A percentile compares a stretch with the other conserved stretches of the same genome.
These are phyloP conservation scores for Acromyrmex echinatior DNA, from an alignment of 1,140 invertebrate genomes.

Conservation along the genomic window DNA sequence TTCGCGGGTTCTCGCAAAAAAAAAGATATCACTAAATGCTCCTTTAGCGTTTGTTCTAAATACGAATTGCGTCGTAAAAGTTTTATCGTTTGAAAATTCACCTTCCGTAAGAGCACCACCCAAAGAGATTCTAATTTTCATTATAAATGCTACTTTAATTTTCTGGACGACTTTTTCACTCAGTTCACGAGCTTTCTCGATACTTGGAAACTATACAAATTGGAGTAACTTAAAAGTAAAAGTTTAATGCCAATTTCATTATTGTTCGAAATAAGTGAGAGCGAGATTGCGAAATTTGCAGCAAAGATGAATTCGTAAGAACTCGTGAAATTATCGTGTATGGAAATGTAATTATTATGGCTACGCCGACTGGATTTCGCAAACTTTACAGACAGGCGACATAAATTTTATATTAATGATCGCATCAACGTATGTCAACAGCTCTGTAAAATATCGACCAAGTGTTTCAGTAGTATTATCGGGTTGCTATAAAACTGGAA, in stretches of 20 bases:
- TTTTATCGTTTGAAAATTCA: constrained; percentile 56
- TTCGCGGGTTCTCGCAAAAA: constrained; percentile 40
- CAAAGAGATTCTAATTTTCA: constrained; percentile 56
- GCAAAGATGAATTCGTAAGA: background rate
- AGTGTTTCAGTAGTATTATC: background rate
- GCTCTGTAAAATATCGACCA: too few species aligned
- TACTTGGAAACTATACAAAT: constrained; percentile 45
- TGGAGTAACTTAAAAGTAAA: constrained; percentile 37
- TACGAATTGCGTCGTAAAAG: constrained; percentile 61
- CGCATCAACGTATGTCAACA: too few species aligned
- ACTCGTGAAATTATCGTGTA: background rate
- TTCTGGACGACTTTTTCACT: constrained; percentile 35
- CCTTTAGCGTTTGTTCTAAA: constrained; percentile 53
- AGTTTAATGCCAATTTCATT: constrained; percentile 45
- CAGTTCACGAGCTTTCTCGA: constrained; percentile 20
- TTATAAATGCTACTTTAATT: constrained; percentile 63
- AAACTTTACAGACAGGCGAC: background rate
- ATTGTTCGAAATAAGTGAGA: constrained; percentile 28
- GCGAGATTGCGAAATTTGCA: constrained; percentile 13
- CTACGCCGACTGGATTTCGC: background rate
- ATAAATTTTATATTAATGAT: background rate
- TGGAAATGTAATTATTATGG: background rate
- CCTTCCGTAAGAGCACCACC: constrained; percentile 13
- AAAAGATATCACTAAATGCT: constrained; percentile 31
- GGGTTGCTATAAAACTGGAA: too few species aligned